Evolutionary conservation across 1,140 invertebrate species (phyloP), one percentile per base, ranked within the genome.

Genomic region (Drosophila oshimai): DNA sequence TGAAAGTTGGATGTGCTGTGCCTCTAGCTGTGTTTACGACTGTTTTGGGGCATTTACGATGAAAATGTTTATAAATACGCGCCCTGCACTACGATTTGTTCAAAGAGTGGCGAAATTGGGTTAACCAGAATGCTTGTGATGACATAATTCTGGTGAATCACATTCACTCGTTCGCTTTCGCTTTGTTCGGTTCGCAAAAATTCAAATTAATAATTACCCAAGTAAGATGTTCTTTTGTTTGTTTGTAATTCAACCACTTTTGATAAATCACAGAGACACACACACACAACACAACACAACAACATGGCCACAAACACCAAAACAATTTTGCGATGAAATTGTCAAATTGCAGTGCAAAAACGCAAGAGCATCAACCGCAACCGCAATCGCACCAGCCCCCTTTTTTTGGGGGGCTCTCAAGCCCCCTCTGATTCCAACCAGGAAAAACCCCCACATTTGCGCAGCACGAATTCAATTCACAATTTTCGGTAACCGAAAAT

Each of bases 261-360:
- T 69, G 41, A 84, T 81, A 83, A 77, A 83, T 77, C 74, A 54
- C 64, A 55, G 41, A 70, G 9, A 72, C 29, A 50, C 37, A 67
- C 12, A 33, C 20, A 47, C 5, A 58, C 12, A 37, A 15, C 50
- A 53, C 15, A 42, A 36, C n/a, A 41, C 18, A 33, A 13, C 22
- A 50, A 67, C 75, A 79, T 41, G 61, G 74, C 79, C 79, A 75
- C 79, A 84, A 86, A 86, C 80, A 84, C 79, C 79, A 84, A 84
- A 84, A 86, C 79, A 84, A 84, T 84, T 86, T 84, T 80, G 80
- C 79, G 71, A 84, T 86, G 79, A 84, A 84, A 84, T 86, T 86
- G 79, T 84, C 79, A 84, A 84, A 84, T 84, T 84, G 80, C 79
- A 79, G 70, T 74, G 79, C 50, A 84, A 84, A 84, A 84, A 84